Percentiles rank a stretch among this genome's conserved stretches.
These are phyloP conservation scores for Hassar affinis DNA, from an alignment of 2,113 vertebrate species.

Conservation along the genomic window DNA sequence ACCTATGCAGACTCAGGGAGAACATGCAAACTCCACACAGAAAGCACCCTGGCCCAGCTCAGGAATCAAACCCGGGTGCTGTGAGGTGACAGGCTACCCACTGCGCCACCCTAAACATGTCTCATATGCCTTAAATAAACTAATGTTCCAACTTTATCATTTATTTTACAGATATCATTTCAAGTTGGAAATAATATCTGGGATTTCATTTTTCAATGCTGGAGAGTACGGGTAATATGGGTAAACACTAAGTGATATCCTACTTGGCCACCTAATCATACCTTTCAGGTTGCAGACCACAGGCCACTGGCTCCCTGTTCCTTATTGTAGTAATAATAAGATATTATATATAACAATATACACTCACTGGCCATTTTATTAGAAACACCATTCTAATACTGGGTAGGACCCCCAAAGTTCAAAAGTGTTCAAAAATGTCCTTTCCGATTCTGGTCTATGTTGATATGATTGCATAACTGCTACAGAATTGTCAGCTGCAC, in stretches of 20 bases:
- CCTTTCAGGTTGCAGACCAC: neutral
- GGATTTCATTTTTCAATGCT: neutral
- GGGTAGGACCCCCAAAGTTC: neutral
- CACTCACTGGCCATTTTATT: neutral
- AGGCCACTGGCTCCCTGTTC: neutral
- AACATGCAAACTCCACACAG: no score
- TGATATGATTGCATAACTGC: neutral
- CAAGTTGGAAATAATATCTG: neutral
- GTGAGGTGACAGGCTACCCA: no score
- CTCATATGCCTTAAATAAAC: neutral
- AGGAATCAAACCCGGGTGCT: neutral
- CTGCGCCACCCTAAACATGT: neutral
- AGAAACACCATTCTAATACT: neutral
- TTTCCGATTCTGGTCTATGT: neutral
- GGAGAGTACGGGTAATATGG: neutral
- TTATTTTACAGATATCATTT: neutral
- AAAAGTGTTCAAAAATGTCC: no score
- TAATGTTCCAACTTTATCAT: neutral
- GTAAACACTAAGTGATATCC: neutral
- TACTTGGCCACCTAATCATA: neutral
- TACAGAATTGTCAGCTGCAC: neutral
- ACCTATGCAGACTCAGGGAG: no score
- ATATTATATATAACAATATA: neutral
- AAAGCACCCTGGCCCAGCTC: no score
- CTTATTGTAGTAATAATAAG: neutral